Percentiles rank a stretch among this genome's conserved stretches.
Conservation (phyloP, 2,797 vertebrate genomes). For the Gallinago stenura region DNA sequence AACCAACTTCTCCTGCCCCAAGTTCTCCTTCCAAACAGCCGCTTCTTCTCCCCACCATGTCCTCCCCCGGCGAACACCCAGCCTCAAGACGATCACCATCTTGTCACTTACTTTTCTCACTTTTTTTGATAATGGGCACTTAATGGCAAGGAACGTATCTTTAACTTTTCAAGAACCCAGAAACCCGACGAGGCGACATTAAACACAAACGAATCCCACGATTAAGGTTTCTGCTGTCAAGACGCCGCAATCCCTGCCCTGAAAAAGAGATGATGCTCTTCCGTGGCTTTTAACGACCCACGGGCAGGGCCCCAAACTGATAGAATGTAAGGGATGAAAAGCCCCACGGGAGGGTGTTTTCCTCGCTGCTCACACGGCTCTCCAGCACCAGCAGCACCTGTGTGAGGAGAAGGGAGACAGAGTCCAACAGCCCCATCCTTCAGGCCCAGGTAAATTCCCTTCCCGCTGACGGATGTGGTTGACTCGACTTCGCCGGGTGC, state of each 20-base stretch:
- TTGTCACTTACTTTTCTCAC: background rate
- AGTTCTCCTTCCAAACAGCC: background rate
- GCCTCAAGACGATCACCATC: background rate
- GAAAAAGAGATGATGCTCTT: background rate
- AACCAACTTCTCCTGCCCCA: background rate
- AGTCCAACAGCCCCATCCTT: background rate
- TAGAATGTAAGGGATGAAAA: background rate
- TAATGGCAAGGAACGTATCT: fast-evolving
- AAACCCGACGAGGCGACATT: fast-evolving
- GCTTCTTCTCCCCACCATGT: background rate
- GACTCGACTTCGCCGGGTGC: background rate
- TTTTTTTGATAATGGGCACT: fast-evolving
- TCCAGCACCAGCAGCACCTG: background rate
- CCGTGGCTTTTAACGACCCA: background rate
- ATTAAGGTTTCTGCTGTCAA: background rate
- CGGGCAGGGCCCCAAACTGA: background rate
- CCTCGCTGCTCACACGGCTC: background rate
- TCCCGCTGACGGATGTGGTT: background rate
- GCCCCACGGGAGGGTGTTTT: background rate
- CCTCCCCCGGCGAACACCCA: fast-evolving
- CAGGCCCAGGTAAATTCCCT: background rate
- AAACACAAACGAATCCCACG: background rate
- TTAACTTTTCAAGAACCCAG: background rate
- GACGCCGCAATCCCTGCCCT: background rate
- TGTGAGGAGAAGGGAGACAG: background rate